These are phyloP conservation scores for Cyaniris semiargus DNA, from an alignment of 2,888 invertebrate genomes.

Conservation along the genomic window DNA sequence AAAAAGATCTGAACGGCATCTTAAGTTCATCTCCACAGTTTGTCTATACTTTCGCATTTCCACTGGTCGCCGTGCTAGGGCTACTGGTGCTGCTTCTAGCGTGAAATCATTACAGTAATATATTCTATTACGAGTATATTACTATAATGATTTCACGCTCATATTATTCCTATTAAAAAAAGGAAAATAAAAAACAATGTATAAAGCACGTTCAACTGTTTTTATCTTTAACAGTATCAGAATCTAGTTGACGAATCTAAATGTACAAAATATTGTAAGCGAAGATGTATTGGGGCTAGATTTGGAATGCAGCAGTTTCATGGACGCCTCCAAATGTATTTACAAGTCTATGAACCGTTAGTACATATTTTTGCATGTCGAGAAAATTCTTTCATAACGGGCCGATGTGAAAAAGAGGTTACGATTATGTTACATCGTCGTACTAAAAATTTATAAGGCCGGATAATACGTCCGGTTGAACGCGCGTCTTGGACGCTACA, in stretches of 20 bases:
- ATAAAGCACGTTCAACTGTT: slow-evolving; percentile 3
- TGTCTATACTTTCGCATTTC: no score
- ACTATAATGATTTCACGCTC: no score
- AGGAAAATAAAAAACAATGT: neutral
- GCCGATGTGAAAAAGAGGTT: neutral
- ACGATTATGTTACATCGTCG: neutral
- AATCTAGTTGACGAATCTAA: neutral
- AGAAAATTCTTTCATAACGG: slow-evolving; percentile 37
- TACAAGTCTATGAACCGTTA: slow-evolving; percentile 64
- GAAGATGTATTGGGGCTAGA: slow-evolving; percentile 43
- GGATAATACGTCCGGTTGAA: no score
- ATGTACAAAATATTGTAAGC: slow-evolving; percentile 33
- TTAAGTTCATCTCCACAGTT: no score
- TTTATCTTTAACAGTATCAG: slow-evolving; percentile 21
- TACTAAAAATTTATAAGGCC: no score
- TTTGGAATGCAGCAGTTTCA: slow-evolving; percentile 50
- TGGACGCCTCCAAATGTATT: slow-evolving; percentile 56
- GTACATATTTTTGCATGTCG: slow-evolving; percentile 36
- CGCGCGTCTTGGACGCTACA: no score
- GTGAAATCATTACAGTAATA: no score
- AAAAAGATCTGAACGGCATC: no score
- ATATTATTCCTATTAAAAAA: no score
- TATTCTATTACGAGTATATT: no score
- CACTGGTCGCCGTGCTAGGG: no score
- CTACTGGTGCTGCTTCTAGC: no score